Conservation (phyloP, 1,140 invertebrate species). For the Potamilus streckersoni region DNA sequence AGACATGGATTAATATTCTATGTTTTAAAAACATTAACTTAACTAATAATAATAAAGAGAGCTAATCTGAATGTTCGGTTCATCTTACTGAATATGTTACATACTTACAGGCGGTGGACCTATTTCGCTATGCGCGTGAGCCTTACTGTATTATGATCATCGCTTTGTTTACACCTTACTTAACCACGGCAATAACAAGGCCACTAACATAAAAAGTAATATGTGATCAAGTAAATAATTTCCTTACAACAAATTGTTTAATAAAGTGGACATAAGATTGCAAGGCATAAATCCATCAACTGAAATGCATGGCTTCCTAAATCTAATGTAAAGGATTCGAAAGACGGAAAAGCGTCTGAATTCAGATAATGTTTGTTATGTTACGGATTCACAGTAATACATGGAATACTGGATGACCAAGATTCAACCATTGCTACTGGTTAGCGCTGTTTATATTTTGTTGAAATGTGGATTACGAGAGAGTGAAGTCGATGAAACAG, state of each 20-base stretch:
- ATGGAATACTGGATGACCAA: slow-evolving; percentile 13
- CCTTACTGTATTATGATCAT: too few species aligned
- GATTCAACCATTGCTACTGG: slow-evolving; percentile 11
- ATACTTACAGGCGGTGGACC: too few species aligned
- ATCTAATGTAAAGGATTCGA: slow-evolving; percentile 17
- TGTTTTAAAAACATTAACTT: too few species aligned
- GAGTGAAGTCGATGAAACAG: slow-evolving; percentile 8
- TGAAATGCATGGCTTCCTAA: slow-evolving; percentile 1
- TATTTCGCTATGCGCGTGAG: too few species aligned
- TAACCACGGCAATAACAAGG: too few species aligned
- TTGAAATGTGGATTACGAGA: slow-evolving; percentile 4
- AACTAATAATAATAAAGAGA: too few species aligned
- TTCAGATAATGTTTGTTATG: slow-evolving; percentile 23
- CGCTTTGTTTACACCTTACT: too few species aligned
- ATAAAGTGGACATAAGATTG: slow-evolving; percentile 7
- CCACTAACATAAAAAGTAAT: too few species aligned
- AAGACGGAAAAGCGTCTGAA: slow-evolving; percentile 36
- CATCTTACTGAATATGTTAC: too few species aligned
- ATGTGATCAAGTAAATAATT: slow-evolving; percentile 1
- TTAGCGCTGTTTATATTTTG: slow-evolving; percentile 17
- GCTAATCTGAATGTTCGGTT: too few species aligned
- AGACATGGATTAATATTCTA: too few species aligned
- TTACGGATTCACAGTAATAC: slow-evolving; percentile 18
- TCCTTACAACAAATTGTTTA: background rate
- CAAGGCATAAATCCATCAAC: slow-evolving; percentile 8